These are phyloP conservation scores for Ornithoptera priamus DNA, from an alignment of 2,888 invertebrate genomes.

Conservation along the genomic window DNA sequence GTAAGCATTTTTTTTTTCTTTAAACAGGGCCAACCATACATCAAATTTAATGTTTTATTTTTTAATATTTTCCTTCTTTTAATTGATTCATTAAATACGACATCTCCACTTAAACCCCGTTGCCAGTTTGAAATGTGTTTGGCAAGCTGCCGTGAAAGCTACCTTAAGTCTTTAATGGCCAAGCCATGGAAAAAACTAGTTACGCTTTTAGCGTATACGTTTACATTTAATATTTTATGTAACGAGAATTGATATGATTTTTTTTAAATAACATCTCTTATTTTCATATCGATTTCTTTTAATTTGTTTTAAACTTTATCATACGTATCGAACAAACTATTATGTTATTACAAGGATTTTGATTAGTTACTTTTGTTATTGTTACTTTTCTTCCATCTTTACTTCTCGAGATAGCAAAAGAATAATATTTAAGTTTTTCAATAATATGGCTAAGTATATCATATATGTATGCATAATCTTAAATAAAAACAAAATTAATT, in stretches of 20 bases:
- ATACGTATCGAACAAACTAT: no score
- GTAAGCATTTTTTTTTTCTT: background rate
- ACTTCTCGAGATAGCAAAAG: no score
- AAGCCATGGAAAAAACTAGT: conserved; percentile 16
- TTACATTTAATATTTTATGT: conserved; percentile 3
- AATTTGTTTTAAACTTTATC: background rate
- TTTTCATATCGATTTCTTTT: background rate
- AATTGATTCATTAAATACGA: conserved; percentile 25
- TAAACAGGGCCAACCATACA: background rate
- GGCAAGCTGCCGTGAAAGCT: conserved; percentile 24
- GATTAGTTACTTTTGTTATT: no score
- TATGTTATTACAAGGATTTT: no score
- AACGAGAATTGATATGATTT: background rate
- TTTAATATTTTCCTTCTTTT: background rate
- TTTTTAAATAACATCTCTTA: background rate
- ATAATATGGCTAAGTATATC: no score
- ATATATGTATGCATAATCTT: no score
- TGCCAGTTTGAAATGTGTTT: conserved; percentile 25
- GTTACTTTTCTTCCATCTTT: no score
- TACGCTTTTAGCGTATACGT: conserved; percentile 15
- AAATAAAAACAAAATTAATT: background rate
- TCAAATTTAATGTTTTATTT: background rate
- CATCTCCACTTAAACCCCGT: conserved; percentile 8
- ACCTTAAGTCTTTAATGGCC: conserved; percentile 22
- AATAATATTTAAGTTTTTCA: no score